Percentiles rank a stretch among this genome's conserved stretches.
Conservation (phyloP, 2,797 vertebrate species). For the Serranus cabrilla region DNA sequence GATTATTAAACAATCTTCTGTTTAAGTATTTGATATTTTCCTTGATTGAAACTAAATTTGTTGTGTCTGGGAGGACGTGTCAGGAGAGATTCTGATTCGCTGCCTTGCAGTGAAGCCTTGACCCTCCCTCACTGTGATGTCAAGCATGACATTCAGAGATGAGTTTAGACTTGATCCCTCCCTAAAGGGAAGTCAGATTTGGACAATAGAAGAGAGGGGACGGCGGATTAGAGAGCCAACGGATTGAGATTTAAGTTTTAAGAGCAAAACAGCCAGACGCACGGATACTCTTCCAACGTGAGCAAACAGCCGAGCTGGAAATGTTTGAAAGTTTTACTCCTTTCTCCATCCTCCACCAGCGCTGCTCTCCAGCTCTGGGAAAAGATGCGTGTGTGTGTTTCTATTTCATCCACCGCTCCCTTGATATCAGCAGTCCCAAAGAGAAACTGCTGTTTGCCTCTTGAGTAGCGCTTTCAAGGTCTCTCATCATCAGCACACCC, state of each 20-base stretch:
- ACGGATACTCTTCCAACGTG: constrained; percentile 19
- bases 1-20: neutral
- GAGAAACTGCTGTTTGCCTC: constrained; percentile 37
- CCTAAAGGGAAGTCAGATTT: constrained; percentile 36
- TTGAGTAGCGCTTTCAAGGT: constrained; percentile 34
- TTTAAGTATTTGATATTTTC: neutral
- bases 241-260: constrained; percentile 39
- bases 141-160: constrained; percentile 36
- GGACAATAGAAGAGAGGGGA: constrained; percentile 16
- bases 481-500: constrained; percentile 35
- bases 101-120: neutral
- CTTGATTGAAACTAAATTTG: neutral
- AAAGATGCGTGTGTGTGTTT: constrained; percentile 14
- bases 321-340: constrained; percentile 3
- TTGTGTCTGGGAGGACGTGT: neutral
- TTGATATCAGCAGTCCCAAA: constrained; percentile 4
- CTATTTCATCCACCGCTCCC: constrained; percentile 39
- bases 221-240: constrained; percentile 28
- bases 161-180: constrained; percentile 39
- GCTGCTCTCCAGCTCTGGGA: constrained; percentile 33
- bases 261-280: constrained; percentile 29
- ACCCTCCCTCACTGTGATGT: constrained; percentile 5
- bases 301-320: constrained; percentile 28
- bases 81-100: constrained; percentile 3
- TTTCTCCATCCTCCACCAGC: constrained; percentile 11